Percentiles rank a stretch among this genome's conserved stretches.
Evolutionary conservation across 35 echinoderm and acorn worm genomes (phyloP).

Genomic region (Lytechinus pictus): DNA sequence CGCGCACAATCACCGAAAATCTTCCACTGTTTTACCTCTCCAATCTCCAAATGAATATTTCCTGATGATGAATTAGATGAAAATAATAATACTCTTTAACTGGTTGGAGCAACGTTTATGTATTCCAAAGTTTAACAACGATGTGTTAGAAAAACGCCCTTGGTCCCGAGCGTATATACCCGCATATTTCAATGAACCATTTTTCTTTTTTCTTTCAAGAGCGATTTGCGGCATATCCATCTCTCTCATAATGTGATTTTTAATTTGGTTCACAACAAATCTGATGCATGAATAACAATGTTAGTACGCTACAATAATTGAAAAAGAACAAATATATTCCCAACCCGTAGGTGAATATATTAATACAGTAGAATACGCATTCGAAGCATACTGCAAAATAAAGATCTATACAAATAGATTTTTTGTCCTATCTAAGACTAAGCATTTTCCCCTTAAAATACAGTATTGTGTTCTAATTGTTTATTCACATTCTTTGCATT

Average conservation of each 20-base stretch:
- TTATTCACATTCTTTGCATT: no score
- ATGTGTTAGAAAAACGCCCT: background rate
- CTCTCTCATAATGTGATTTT: background rate
- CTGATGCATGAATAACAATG: background rate
- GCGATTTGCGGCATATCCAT: background rate
- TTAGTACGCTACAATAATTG: no score
- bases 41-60: background rate
- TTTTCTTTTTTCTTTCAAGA: background rate
- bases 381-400: no score
- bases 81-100: background rate
- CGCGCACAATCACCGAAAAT: background rate
- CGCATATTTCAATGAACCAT: background rate
- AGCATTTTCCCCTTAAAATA: no score
- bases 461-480: no score
- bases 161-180: background rate
- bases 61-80: background rate
- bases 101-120: background rate
- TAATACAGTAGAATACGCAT: no score
- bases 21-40: background rate
- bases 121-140: background rate
- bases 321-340: no score
- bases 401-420: no score
- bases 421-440: no score
- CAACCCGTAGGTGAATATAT: no score
- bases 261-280: conserved; percentile 2